Conservation (phyloP, 1,140 invertebrate genomes). For the Microplitis demolitor region DNA sequence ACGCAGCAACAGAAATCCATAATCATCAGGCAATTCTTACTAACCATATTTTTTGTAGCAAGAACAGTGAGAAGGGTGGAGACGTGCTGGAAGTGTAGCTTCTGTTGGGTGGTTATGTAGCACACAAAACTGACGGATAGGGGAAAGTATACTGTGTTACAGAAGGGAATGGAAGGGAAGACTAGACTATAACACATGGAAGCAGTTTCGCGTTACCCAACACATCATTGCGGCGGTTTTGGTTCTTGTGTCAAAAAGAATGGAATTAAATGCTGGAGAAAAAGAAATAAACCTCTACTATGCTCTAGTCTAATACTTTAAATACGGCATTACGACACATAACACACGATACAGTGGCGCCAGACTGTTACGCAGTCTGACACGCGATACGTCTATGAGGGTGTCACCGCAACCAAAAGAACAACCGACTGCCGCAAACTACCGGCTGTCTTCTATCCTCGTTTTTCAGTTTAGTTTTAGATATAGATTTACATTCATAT, state of each 20-base stretch:
- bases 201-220: conserved; percentile 24
- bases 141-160: too few relatives aligned
- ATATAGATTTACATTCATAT: too few relatives aligned
- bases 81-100: too few relatives aligned
- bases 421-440: neutral
- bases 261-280: neutral
- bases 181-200: conserved; percentile 12
- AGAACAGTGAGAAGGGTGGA: too few relatives aligned
- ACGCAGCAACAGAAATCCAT: too few relatives aligned
- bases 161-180: neutral
- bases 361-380: conserved; percentile 49
- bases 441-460: neutral
- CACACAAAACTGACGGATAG: too few relatives aligned
- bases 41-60: too few relatives aligned
- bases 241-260: conserved; percentile 38
- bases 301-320: neutral
- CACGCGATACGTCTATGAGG: conserved; percentile 57
- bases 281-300: too few relatives aligned
- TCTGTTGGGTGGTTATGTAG: too few relatives aligned
- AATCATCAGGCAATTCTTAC: too few relatives aligned
- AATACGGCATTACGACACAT: too few relatives aligned
- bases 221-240: conserved; percentile 27
- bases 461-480: too few relatives aligned
- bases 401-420: conserved; percentile 44
- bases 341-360: conserved; percentile 52